phyloP scores from a whole-genome alignment of 1,140 invertebrate genomes.

The Mizuhopecten yessoensis region DNA sequence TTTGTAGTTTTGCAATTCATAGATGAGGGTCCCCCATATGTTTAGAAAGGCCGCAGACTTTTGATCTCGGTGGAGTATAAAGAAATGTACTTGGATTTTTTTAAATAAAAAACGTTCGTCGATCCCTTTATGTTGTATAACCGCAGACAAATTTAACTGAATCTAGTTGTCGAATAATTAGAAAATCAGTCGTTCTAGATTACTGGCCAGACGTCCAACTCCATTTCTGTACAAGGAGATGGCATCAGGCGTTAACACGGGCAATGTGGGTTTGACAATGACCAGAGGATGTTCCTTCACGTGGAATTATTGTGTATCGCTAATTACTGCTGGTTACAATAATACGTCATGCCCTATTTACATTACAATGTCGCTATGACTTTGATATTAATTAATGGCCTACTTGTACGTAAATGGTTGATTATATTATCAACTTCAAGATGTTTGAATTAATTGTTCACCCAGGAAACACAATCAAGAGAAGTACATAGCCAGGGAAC shows the following conservation, averaged over 20 bases:
- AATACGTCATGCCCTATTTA: not conserved
- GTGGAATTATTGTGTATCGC: not conserved
- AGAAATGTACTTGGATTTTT: slow-evolving; percentile 17
- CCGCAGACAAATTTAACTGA: not conserved
- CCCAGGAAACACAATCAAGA: too few relatives aligned
- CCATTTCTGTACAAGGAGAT: slow-evolving; percentile 2
- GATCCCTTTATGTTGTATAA: not conserved
- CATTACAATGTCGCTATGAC: not conserved
- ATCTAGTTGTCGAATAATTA: not conserved
- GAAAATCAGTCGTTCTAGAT: not conserved
- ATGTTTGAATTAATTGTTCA: too few relatives aligned
- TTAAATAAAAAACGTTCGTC: not conserved
- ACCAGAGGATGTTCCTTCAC: not conserved
- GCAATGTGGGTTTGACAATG: not conserved
- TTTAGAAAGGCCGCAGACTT: slow-evolving; percentile 14
- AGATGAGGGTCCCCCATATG: slow-evolving; percentile 17
- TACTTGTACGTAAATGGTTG: not conserved
- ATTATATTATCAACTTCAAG: not conserved
- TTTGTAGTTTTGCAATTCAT: slow-evolving; percentile 35
- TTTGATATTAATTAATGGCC: not conserved
- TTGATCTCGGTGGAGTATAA: not conserved
- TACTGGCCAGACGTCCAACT: not conserved
- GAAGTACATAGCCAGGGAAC: not conserved
- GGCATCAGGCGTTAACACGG: not conserved
- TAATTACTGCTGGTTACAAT: not conserved